phyloP scores from a whole-genome alignment of 37 sponge, comb jelly and placozoan species.

The Ianthella basta region DNA sequence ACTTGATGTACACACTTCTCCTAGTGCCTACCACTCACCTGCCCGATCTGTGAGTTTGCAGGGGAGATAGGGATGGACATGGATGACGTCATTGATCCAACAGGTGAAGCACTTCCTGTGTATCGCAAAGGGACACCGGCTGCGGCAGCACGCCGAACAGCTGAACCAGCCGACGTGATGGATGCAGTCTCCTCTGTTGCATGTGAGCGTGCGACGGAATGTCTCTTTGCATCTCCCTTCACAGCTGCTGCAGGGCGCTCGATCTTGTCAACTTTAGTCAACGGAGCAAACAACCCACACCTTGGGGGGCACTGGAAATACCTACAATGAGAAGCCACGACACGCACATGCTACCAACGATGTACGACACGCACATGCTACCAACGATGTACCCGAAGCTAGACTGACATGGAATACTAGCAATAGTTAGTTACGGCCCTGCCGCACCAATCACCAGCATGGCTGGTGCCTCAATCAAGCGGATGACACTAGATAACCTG shows the following conservation, averaged over 20 bases:
- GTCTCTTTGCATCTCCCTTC: background rate
- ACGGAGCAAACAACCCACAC: constrained; percentile 88
- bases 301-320: constrained; percentile 88
- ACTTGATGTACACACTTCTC: background rate
- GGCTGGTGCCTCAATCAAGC: too few relatives aligned
- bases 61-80: constrained; percentile 8
- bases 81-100: background rate
- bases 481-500: background rate
- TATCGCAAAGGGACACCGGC: background rate
- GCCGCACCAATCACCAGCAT: too few relatives aligned
- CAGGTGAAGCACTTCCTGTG: background rate
- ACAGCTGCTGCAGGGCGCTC: background rate
- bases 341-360: background rate
- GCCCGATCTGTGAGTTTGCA: background rate
- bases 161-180: background rate
- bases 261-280: constrained; percentile 74
- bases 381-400: too few relatives aligned
- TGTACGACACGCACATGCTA: too few relatives aligned
- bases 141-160: background rate
- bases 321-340: constrained; percentile 39
- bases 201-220: constrained; percentile 20
- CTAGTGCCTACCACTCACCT: background rate
- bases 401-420: too few relatives aligned
- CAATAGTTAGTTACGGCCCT: too few relatives aligned
- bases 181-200: constrained; percentile 9